Base-by-base conservation (phyloP, 1,140 invertebrate genomes). In the Drosophila punjabiensis region DNA sequence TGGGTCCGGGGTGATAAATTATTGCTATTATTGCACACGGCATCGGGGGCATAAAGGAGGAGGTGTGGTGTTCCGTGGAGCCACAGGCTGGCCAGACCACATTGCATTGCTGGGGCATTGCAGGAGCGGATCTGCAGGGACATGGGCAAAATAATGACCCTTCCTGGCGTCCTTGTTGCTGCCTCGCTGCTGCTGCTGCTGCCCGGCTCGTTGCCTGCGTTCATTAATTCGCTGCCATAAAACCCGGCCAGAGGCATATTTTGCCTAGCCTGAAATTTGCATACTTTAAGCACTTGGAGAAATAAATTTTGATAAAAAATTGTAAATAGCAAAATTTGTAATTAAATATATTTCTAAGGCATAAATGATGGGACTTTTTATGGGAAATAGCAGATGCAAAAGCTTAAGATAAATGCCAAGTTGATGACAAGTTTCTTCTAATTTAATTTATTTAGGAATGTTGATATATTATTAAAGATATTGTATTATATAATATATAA, bases 181-280 rank as follows among this genome's bases (percentile, higher is more conserved):
- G 50, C 39, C 11, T 33, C 53, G 58, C 33, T n/a, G 32, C 24
- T 62, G 45, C 43, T 18, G 10, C 20, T 62, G 47, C 47, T 69
- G 35, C 53, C 43, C 55, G 67, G 74, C 69, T 87, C 77, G 77
- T 88, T 88, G 83, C 79, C 79, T 80, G 68, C 86, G 86, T 90
- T 90, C 86, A 90, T 90, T 90, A 90, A 90, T 90, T 90, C 86
- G 86, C 86, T 90, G 86, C 82, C 86, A 90, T 90, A 90, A 90
- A 90, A 79, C 63, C 81, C 79, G 52, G 71, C 70, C 58, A 78
- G 75, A 67, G 79, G 79, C 82, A 86, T 81, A 86, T 86, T 90
- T 90, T 82, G 82, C 82, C 71, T 73, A 82, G 79, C 82, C 71
- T 66, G 81, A 80, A 58, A 89, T 89, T 89, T 90, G 86, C 86